Conservation (phyloP, 2,888 invertebrate genomes). For the Synanthedon vespiformis region DNA sequence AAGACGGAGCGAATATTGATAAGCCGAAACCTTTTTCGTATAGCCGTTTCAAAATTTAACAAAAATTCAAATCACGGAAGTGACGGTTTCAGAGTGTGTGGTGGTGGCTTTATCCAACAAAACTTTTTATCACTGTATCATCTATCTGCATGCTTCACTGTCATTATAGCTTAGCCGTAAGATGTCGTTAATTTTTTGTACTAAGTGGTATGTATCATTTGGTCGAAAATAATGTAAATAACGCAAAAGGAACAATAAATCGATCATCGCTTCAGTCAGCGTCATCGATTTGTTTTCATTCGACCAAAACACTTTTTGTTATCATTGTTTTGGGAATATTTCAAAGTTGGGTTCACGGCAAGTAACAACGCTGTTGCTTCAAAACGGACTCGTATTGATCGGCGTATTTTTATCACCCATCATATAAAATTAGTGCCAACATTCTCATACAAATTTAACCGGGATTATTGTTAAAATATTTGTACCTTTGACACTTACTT, state of each 20-base stretch:
- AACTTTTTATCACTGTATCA: slow-evolving; percentile 53
- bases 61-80: slow-evolving; percentile 54
- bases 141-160: slow-evolving; percentile 63
- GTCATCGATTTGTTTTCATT: slow-evolving; percentile 4
- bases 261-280: slow-evolving; percentile 4
- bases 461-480: too few relatives aligned
- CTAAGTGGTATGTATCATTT: slow-evolving; percentile 32
- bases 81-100: slow-evolving; percentile 68
- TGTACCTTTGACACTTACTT: too few relatives aligned
- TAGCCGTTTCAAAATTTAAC: slow-evolving; percentile 63
- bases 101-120: slow-evolving; percentile 62
- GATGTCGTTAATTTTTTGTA: slow-evolving; percentile 48
- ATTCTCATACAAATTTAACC: too few relatives aligned
- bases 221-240: slow-evolving; percentile 17
- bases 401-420: too few relatives aligned
- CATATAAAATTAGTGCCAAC: too few relatives aligned
- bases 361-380: slow-evolving; percentile 26
- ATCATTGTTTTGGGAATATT: slow-evolving; percentile 13
- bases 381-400: not conserved
- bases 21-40: slow-evolving; percentile 30
- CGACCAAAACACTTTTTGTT: slow-evolving; percentile 17
- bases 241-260: not conserved
- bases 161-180: slow-evolving; percentile 54
- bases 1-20: not conserved
- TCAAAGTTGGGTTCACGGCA: slow-evolving; percentile 50